These are phyloP conservation scores for Meteorus colon DNA, from an alignment of 2,888 invertebrate genomes.

Conservation along the genomic window DNA sequence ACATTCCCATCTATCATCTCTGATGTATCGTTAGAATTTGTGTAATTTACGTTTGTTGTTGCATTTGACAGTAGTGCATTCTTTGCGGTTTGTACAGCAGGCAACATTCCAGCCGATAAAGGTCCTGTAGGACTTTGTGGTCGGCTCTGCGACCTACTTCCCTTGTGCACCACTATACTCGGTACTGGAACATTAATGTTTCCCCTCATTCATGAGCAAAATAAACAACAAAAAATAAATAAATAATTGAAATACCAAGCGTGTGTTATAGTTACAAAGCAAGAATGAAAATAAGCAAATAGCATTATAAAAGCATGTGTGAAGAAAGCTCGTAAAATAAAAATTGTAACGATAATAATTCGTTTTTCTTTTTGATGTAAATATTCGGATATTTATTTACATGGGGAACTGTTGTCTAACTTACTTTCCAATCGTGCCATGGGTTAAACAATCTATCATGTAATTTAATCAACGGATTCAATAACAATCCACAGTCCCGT, in stretches of 20 bases:
- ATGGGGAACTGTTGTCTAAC: conserved; percentile 46
- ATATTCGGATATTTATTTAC: too few relatives aligned
- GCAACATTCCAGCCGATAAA: conserved; percentile 67
- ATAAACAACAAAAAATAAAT: conserved; percentile 5
- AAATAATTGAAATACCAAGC: not conserved
- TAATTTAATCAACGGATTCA: conserved; percentile 43
- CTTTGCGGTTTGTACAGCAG: conserved; percentile 68
- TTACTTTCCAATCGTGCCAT: conserved; percentile 71
- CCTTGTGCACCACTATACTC: conserved; percentile 71
- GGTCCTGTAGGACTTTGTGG: conserved; percentile 65
- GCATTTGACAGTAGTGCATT: conserved; percentile 64
- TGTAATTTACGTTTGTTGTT: conserved; percentile 58
- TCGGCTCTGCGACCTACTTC: conserved; percentile 65
- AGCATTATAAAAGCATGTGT: too few relatives aligned
- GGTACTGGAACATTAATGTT: conserved; percentile 65
- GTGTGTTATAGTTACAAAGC: not conserved
- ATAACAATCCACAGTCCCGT: conserved; percentile 28
- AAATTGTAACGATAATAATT: not conserved
- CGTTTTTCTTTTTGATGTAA: not conserved
- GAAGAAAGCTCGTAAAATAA: not conserved
- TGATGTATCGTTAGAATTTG: conserved; percentile 60
- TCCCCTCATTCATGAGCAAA: conserved; percentile 5
- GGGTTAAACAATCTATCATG: conserved; percentile 55
- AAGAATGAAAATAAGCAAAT: not conserved
- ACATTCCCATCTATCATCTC: conserved; percentile 71